These are phyloP conservation scores for Tyrannus savana DNA, from an alignment of 2,113 vertebrate species.

Conservation along the genomic window DNA sequence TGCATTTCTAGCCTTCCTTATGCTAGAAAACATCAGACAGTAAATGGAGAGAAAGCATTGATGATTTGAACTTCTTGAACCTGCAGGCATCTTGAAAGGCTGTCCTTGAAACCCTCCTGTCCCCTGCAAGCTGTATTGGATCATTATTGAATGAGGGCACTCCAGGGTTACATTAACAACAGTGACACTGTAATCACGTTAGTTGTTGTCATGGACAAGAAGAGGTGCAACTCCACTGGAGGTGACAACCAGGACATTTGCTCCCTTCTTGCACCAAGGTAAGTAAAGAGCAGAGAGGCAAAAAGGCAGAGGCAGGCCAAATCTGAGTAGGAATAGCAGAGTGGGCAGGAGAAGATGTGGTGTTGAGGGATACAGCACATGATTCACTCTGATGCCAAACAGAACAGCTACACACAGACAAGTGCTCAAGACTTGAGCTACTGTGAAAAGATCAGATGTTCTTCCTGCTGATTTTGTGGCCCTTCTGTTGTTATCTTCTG, in stretches of 20 bases:
- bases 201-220: neutral
- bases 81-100: conserved; percentile 6
- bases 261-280: neutral
- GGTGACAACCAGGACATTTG: neutral
- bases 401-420: neutral
- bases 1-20: neutral
- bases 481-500: neutral
- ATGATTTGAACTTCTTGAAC: conserved; percentile 1
- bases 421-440: neutral
- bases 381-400: neutral
- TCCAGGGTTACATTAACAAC: neutral
- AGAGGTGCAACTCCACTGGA: neutral
- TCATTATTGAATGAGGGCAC: neutral
- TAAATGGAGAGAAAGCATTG: neutral
- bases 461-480: neutral
- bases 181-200: neutral
- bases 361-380: neutral
- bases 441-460: neutral
- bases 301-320: neutral
- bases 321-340: neutral
- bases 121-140: neutral
- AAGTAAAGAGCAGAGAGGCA: neutral
- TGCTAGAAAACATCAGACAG: neutral
- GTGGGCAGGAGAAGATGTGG: neutral
- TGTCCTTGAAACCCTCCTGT: neutral